Base-by-base conservation (phyloP, 2,888 invertebrate species). In the Zygogramma bicolorata region DNA sequence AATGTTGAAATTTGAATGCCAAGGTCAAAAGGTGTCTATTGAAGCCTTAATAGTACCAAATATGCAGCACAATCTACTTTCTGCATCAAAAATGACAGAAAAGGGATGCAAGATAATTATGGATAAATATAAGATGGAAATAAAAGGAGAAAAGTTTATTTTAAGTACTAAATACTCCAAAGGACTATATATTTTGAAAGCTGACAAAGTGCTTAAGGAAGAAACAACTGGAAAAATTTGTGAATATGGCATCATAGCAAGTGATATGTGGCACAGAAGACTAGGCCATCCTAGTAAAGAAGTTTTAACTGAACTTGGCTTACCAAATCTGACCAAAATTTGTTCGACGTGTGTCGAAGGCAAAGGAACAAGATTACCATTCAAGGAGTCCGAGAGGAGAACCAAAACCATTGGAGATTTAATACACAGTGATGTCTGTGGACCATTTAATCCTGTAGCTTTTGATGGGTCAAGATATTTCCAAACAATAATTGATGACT, bases 241-340 rank as follows among this genome's bases (percentile, higher is more conserved):
- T 20, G 61, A 62, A n/a, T n/a, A n/a, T n/a, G n/a, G n/a, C n/a
- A n/a, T n/a, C n/a, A n/a, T n/a, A n/a, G n/a, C n/a, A n/a, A 60
- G 40, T 65, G 60, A 71, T 62, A 10, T 71, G 6, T 75, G 73
- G 73, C 71, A 75, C 49, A 65, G 63, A 68, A 68, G 69, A 59
- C 40, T 75, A 49, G 69, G 71, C 13, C 73, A 75, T 73, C 34
- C 57, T 20, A 58, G 25, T 10, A 73, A n/a, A 68, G 66, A 71
- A 42, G 18, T 27, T n/a, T 58, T 68, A 27, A 73, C 10, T 25
- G 8, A 67, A 18, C 59, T 75, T 25, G 58, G 67, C 13, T 42
- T 69, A 18, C 65, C 61, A 42, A 13, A 27, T 57, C 2, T 10
- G 13, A 38, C 65, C 18, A 57, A 73, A 49, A 27, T 68, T 0